Percentiles rank a stretch among this genome's conserved stretches.
Evolutionary conservation across 2,797 vertebrate species (phyloP).

Genomic region (Ctenochaetus hawaiiensis): DNA sequence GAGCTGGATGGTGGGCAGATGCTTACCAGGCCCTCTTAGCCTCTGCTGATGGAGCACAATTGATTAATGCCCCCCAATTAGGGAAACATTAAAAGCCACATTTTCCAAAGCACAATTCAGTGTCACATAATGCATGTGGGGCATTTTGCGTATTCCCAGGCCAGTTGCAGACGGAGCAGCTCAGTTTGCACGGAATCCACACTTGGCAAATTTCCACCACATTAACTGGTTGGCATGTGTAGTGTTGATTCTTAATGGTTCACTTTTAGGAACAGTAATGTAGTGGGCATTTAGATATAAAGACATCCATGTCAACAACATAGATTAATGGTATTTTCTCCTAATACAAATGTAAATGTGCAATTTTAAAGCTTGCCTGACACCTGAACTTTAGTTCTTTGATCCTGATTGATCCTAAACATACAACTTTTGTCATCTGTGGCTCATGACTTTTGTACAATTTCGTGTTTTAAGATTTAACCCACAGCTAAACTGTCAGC

Average conservation of each 20-base stretch:
- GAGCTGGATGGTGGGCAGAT: slow-evolving; percentile 77
- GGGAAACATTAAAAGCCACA: slow-evolving; percentile 83
- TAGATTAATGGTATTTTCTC: slow-evolving; percentile 41
- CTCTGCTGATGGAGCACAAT: slow-evolving; percentile 83
- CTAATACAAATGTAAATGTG: slow-evolving; percentile 17
- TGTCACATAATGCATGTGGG: slow-evolving; percentile 71
- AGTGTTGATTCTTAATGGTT: slow-evolving; percentile 67
- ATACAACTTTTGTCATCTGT: slow-evolving; percentile 21
- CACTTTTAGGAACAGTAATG: slow-evolving; percentile 50
- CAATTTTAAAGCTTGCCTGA: slow-evolving; percentile 30
- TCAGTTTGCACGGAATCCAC: slow-evolving; percentile 72
- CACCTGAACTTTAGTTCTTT: not conserved
- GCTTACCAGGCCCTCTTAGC: slow-evolving; percentile 76
- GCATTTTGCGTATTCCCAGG: slow-evolving; percentile 76
- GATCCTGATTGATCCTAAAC: slow-evolving; percentile 15
- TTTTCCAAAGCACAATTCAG: slow-evolving; percentile 79
- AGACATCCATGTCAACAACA: slow-evolving; percentile 41
- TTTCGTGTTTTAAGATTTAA: slow-evolving; percentile 30
- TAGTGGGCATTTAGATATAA: slow-evolving; percentile 44
- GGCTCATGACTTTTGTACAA: slow-evolving; percentile 11
- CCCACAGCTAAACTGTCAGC: slow-evolving; percentile 3
- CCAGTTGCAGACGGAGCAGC: slow-evolving; percentile 46
- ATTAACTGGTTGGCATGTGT: slow-evolving; percentile 69
- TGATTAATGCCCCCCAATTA: slow-evolving; percentile 88
- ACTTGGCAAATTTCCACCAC: slow-evolving; percentile 75